Base-by-base conservation (phyloP, 37 sponge, comb jelly and placozoan genomes). In the Mnemiopsis leidyi region DNA sequence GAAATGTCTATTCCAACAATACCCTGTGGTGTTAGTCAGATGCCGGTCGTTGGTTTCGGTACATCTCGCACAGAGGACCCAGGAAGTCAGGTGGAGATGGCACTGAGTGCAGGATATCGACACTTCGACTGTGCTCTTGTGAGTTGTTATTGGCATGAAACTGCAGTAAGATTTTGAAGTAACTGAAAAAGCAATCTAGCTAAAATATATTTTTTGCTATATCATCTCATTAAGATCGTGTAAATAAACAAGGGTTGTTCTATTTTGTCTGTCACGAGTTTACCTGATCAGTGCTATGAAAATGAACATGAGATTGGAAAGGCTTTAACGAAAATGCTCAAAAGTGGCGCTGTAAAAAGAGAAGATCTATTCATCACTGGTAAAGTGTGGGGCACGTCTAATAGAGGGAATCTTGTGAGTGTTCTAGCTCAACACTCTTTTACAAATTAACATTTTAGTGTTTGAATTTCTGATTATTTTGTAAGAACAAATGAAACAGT, bases 21-120 rank as follows among this genome's bases (percentile, higher is more conserved):
- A 23, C 32, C 33, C 5, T 85, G 90, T 21, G 90, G 90, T 20
- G 90, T 85, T 0, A 85, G 90, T 61, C 73, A 90, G 32, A 95
- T 98, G 92, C 98, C 98, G 24, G 82, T 95, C 36, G 88, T 98
- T 0, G 98, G 98, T 1, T 94, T 98, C 32, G 98, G 98, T 2
- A 98, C 98, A 24, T 98, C 97, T 97, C 97, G 97, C 76, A 96
- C 95, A 0, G 95, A 95, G 0, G 93, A 95, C 69, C 97, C 96
- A 39, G 92, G 83, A 30, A 67, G 34, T 30, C 97, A 97, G 0
- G 97, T 98, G 21, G 83, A 94, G 68, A 39, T 88, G 0, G 97
- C 96, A 0, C 68, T 96, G 26, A 94, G 94, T 5, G 92, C 68
- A 0, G 97, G 97, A 7, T 97, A 97, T 88, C 82, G 96, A 28